phyloP scores from a whole-genome alignment of 2,888 invertebrate genomes.

The Anticlea derivata region DNA sequence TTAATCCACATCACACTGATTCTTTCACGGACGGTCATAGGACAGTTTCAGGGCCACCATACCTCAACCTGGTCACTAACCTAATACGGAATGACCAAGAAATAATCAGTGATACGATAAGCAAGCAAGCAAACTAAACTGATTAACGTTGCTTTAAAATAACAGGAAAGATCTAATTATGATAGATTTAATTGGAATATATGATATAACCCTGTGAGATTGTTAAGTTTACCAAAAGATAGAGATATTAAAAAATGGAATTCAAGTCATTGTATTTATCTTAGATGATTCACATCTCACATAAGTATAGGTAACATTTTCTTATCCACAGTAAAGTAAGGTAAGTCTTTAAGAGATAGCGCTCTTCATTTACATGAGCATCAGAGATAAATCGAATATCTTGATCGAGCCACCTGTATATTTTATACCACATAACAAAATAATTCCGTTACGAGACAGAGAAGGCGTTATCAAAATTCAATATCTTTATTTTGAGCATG shows the following conservation, averaged over 20 bases:
- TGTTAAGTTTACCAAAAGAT: background rate
- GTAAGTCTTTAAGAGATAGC: slow-evolving; percentile 3
- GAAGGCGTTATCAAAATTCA: slow-evolving; percentile 74
- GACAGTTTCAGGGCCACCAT: too few species aligned
- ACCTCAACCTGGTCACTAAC: too few species aligned
- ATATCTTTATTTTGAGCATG: slow-evolving; percentile 78
- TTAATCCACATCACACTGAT: too few species aligned
- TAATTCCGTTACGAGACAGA: slow-evolving; percentile 52
- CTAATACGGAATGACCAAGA: too few species aligned
- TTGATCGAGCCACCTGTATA: slow-evolving; percentile 6
- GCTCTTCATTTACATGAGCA: slow-evolving; percentile 10
- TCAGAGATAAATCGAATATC: slow-evolving; percentile 7
- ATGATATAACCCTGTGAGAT: too few species aligned
- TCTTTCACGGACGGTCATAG: too few species aligned
- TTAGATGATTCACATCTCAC: slow-evolving; percentile 9
- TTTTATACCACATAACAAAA: slow-evolving; percentile 35
- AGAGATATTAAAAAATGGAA: slow-evolving; percentile 13
- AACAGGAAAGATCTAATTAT: too few species aligned
- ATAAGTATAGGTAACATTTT: slow-evolving; percentile 4
- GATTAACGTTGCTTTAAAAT: too few species aligned
- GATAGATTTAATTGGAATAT: too few species aligned
- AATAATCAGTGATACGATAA: too few species aligned
- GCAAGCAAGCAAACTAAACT: too few species aligned
- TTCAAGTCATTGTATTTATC: slow-evolving; percentile 12
- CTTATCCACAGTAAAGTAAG: slow-evolving; percentile 9